Evolutionary conservation across 2,888 invertebrate genomes (phyloP).

Genomic region (Orthonevra nobilis): DNA sequence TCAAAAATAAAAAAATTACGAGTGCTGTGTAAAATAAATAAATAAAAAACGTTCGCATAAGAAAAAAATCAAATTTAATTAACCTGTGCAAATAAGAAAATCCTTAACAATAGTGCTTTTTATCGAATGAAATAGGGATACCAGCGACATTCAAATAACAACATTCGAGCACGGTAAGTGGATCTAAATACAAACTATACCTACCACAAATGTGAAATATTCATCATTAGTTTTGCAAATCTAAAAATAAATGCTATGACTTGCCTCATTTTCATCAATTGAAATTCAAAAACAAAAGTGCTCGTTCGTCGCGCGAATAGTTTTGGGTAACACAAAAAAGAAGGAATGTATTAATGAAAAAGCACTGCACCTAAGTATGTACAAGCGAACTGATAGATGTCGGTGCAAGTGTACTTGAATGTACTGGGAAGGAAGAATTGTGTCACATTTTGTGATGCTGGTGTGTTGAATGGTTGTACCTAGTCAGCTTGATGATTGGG

Average conservation of each 20-base stretch:
- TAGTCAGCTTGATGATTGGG: too few relatives aligned
- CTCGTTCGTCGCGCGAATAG: neutral
- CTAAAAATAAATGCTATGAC: conserved; percentile 24
- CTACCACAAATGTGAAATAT: too few relatives aligned
- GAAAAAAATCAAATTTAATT: neutral
- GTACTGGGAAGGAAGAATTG: conserved; percentile 43
- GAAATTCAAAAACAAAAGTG: conserved; percentile 23
- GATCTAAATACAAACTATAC: too few relatives aligned
- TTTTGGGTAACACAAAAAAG: too few relatives aligned
- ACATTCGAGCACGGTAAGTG: conserved; percentile 29
- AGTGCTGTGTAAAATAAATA: neutral
- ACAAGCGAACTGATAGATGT: too few relatives aligned
- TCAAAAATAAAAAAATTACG: neutral
- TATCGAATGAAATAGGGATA: too few relatives aligned
- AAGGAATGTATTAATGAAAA: conserved; percentile 19
- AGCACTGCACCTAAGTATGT: neutral
- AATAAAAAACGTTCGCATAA: neutral
- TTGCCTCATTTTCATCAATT: conserved; percentile 23
- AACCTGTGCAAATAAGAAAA: neutral
- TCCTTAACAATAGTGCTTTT: too few relatives aligned
- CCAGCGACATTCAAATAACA: too few relatives aligned
- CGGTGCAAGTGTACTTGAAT: conserved; percentile 54
- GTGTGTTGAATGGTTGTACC: too few relatives aligned
- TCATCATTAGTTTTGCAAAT: too few relatives aligned
- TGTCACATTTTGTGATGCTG: conserved; percentile 29